Evolutionary conservation across 1,140 invertebrate genomes (phyloP), one percentile per base, ranked within the genome.

Genomic region (Drosophila ironensis): DNA sequence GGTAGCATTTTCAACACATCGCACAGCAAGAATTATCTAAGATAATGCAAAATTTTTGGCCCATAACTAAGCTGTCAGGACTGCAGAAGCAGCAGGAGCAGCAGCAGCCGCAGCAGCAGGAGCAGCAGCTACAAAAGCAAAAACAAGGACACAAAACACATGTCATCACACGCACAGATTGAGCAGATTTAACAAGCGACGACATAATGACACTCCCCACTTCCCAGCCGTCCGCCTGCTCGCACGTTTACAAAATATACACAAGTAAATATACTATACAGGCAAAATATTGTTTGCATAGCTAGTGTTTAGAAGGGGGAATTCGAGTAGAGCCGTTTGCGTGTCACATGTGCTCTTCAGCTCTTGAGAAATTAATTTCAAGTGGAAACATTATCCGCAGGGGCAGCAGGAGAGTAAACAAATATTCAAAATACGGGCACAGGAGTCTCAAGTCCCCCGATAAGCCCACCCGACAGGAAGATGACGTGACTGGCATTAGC

Each of bases 361-460:
- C 80, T 84, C 74, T 84, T 86, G 80, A 84, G 80, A 84, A 84
- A 84, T 84, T 84, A 84, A 84, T 84, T 84, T 84, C 74, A 75
- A 86, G 80, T 84, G 81, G 80, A 74, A 84, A 84, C 70, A 86
- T 84, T 86, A 86, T 48, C 20, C 19, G 28, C 12, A 46, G 42
- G 27, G 30, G 30, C 4, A 0, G 30, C 2, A 35, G 30, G 12
- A 30, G 12, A 7, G 57, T 66, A 75, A 87, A 75, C 60, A 86
- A 80, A 86, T 86, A 80, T 80, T 86, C 56, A 80, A 84, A 86
- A 86, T 84, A 86, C 68, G 80, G 48, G 30, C 28, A 19, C 40
- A 33, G 30, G 24, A 67, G 48, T 11, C 63, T 57, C 22, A 56
- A 69, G 63, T 12, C 63, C 35, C 60, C 22, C 30, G 63, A 68